Conservation (phyloP, 2,888 invertebrate species). For the Pristionchus fissidentatus region DNA sequence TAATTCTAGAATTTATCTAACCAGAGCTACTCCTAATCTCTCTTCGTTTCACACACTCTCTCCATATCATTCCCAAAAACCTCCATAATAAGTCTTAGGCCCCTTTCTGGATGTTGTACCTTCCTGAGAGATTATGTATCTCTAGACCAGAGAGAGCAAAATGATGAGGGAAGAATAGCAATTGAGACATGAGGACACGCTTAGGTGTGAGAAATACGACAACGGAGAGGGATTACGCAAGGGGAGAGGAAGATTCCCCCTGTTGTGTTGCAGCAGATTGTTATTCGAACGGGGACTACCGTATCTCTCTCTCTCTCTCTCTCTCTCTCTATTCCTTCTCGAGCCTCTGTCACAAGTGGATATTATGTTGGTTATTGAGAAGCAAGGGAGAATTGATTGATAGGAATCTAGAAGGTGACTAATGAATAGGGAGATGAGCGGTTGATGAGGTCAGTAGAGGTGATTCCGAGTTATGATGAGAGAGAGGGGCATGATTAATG, state of each 20-base stretch:
- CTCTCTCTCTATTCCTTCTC: neutral
- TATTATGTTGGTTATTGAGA: conserved; percentile 18
- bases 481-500: neutral
- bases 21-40: no score
- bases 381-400: conserved; percentile 30
- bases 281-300: neutral
- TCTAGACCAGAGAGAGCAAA: no score
- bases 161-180: neutral
- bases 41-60: no score
- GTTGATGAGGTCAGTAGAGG: conserved; percentile 30
- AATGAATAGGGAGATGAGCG: conserved; percentile 9
- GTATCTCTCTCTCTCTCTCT: neutral
- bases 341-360: conserved; percentile 21
- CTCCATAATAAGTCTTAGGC: no score
- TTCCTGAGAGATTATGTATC: no score
- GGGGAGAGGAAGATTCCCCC: no score
- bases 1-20: no score
- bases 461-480: conserved; percentile 19
- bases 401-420: no score
- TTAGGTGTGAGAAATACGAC: conserved; percentile 20
- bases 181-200: neutral
- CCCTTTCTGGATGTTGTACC: no score
- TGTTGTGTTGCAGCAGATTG: no score
- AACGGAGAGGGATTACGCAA: conserved; percentile 13
- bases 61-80: no score